These are phyloP conservation scores for Solea solea DNA, from an alignment of 2,113 vertebrate species.

Conservation along the genomic window DNA sequence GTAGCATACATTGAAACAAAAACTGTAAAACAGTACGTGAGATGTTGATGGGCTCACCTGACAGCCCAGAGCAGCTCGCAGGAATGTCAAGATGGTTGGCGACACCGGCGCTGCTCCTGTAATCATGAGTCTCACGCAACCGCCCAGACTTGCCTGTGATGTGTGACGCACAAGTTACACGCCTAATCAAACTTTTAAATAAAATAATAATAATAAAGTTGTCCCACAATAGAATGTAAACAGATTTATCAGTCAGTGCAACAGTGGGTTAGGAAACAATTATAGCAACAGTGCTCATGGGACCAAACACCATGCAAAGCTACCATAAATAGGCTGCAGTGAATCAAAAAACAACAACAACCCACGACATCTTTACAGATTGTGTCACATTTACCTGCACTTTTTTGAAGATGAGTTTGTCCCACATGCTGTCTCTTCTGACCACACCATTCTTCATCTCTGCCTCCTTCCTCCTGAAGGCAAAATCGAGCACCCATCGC, in stretches of 20 bases:
- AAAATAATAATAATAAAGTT: not conserved
- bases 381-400: slow-evolving; percentile 86
- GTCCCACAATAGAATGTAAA: too few species aligned
- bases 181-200: not conserved
- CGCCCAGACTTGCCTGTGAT: slow-evolving; percentile 90
- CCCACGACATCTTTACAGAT: too few species aligned
- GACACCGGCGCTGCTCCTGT: slow-evolving; percentile 96
- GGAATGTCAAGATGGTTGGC: slow-evolving; percentile 91
- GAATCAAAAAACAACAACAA: not conserved
- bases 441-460: slow-evolving; percentile 92
- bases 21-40: not conserved
- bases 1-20: not conserved
- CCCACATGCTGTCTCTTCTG: slow-evolving; percentile 94
- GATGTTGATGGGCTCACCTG: slow-evolving; percentile 83
- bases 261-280: too few species aligned
- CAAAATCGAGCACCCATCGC: slow-evolving; percentile 93
- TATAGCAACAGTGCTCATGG: too few species aligned
- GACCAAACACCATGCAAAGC: too few species aligned
- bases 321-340: not conserved
- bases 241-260: too few species aligned
- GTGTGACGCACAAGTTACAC: not conserved
- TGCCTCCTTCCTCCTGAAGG: slow-evolving; percentile 92
- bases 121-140: slow-evolving; percentile 90
- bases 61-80: slow-evolving; percentile 93
- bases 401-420: slow-evolving; percentile 94